A percentile compares a stretch with the other conserved stretches of the same genome.
phyloP scores from a whole-genome alignment of 2,888 invertebrate genomes.

The Chymomyza fuscimana region DNA sequence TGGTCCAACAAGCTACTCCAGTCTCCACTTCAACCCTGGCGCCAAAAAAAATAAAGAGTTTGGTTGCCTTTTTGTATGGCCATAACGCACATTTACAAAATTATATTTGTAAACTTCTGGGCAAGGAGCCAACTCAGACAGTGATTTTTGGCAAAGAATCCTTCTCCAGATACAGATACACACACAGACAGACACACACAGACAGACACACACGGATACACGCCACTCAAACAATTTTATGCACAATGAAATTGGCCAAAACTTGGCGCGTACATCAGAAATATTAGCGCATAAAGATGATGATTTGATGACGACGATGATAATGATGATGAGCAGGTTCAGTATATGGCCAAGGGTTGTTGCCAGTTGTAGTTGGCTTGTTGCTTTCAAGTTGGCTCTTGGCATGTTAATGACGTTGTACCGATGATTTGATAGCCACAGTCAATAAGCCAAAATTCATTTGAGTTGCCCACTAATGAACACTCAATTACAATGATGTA shows the following conservation, averaged over 20 bases:
- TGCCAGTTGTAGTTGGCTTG: conserved; percentile 25
- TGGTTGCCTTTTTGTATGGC: background rate
- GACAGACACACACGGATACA: background rate
- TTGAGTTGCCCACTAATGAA: conserved; percentile 66
- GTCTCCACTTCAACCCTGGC: background rate
- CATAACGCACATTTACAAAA: conserved; percentile 72
- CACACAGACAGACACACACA: conserved; percentile 5
- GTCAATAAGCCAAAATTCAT: conserved; percentile 66
- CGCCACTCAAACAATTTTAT: conserved; percentile 53
- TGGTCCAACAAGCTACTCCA: conserved; percentile 35
- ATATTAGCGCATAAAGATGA: conserved; percentile 72
- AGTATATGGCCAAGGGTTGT: background rate
- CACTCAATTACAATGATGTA: conserved; percentile 74
- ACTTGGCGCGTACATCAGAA: conserved; percentile 69
- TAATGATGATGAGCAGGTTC: conserved; percentile 22
- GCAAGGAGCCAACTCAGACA: background rate
- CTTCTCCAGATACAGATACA: conserved; percentile 2
- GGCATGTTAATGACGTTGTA: conserved; percentile 59
- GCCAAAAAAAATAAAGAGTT: background rate
- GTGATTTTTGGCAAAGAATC: conserved; percentile 5
- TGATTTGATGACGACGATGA: conserved; percentile 66
- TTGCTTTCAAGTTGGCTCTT: conserved; percentile 29
- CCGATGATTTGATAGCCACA: conserved; percentile 55
- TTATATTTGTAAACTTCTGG: conserved; percentile 68
- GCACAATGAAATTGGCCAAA: conserved; percentile 67